These are phyloP conservation scores for Herpetotheres cachinnans DNA, from an alignment of 2,113 vertebrate species.

Conservation along the genomic window DNA sequence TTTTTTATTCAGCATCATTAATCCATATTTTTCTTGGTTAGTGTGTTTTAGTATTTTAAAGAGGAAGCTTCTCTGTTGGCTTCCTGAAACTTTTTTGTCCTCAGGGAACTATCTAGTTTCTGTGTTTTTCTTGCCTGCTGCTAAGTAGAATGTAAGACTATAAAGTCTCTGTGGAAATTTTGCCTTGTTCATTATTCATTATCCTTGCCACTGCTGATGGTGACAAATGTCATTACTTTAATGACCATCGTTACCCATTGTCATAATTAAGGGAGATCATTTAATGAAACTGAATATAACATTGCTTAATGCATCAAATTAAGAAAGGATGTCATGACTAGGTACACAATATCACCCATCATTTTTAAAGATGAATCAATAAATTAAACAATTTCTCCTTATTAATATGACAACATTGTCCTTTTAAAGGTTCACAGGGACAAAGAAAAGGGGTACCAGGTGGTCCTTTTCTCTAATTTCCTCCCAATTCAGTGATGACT, in stretches of 20 bases:
- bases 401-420: neutral
- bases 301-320: conserved; percentile 54
- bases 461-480: neutral
- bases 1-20: neutral
- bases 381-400: conserved; percentile 1
- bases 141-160: neutral
- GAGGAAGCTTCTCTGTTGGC: neutral
- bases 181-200: conserved; percentile 47
- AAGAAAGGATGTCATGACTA: conserved; percentile 13
- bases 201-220: neutral
- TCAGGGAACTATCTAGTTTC: neutral
- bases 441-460: neutral
- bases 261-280: conserved; percentile 59
- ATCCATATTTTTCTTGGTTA: neutral
- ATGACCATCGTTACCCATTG: conserved; percentile 51
- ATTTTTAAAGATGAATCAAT: conserved; percentile 38
- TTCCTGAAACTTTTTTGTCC: neutral
- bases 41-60: neutral
- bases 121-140: neutral
- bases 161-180: neutral
- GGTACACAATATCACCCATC: conserved; percentile 22
- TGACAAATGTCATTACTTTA: conserved; percentile 67
- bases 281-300: conserved; percentile 39
- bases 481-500: neutral
- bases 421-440: neutral